A percentile compares a stretch with the other conserved stretches of the same genome.
Evolutionary conservation across 2,888 invertebrate genomes (phyloP).

Genomic region (Tribolium freemani): DNA sequence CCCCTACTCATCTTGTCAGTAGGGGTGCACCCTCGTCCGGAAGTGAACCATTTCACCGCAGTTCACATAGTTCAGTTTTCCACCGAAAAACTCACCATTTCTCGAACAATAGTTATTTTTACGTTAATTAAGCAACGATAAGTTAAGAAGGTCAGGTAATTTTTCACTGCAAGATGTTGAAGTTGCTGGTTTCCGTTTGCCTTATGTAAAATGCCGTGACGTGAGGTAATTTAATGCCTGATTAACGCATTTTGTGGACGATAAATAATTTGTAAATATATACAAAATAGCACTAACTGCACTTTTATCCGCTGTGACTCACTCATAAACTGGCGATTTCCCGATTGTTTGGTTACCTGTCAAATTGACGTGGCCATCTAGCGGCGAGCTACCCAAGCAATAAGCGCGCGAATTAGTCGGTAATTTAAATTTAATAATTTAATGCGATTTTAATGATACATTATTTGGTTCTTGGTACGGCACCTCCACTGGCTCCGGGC

Average conservation of each 20-base stretch:
- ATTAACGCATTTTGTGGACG: slow-evolving; percentile 3
- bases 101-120: slow-evolving; percentile 22
- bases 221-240: slow-evolving; percentile 13
- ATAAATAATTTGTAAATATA: slow-evolving; percentile 13
- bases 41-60: slow-evolving; percentile 14
- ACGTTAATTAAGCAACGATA: slow-evolving; percentile 35
- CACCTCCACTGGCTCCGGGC: neutral
- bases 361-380: slow-evolving; percentile 32
- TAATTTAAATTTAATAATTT: neutral
- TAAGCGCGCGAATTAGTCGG: neutral
- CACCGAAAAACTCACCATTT: slow-evolving; percentile 16
- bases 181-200: slow-evolving; percentile 4
- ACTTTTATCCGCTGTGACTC: slow-evolving; percentile 31
- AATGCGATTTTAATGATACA: neutral
- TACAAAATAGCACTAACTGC: slow-evolving; percentile 20
- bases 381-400: neutral
- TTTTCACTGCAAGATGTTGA: slow-evolving; percentile 25
- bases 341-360: slow-evolving; percentile 40
- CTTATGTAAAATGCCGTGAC: slow-evolving; percentile 15
- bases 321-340: slow-evolving; percentile 36
- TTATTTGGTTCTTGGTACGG: neutral
- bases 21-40: slow-evolving; percentile 3
- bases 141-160: slow-evolving; percentile 46
- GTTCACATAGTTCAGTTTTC: neutral
- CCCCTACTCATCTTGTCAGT: slow-evolving; percentile 55